Base-by-base conservation (phyloP, 2,888 invertebrate genomes). In the Liodrosophila aerea region DNA sequence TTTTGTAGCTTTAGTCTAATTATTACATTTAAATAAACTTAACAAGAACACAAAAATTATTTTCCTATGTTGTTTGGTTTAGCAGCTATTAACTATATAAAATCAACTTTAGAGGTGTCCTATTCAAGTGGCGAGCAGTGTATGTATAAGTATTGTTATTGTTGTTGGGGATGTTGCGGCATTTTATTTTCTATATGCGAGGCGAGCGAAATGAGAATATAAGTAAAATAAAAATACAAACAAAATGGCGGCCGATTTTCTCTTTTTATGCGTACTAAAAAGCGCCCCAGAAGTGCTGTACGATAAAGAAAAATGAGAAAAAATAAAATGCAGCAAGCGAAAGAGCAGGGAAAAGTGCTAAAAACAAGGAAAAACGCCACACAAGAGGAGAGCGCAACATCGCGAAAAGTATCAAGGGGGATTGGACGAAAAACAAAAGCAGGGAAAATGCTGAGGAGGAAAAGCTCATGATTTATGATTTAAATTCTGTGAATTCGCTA, bases 391-490 rank as follows among this genome's bases (percentile, higher is more conserved):
- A 44, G 47, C 59, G 52, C 13, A 43, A 13, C 51, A 41, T 56
- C 46, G 34, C 40, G 41, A 36, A 59, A 52, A 61, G 39, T 44
- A 45, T 37, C 50, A 16, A 5, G 34, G n/a, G 4, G 44, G 13
- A 9, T 12, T 27, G 40, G 56, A 37, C 44, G 18, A 13, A 36
- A 39, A 57, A 34, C 47, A 58, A 68, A 83, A 73, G 73, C 64
- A 70, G 65, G 67, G 72, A 74, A 73, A 81, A 77, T 69, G 70
- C 73, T 64, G 72, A 75, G 85, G 73, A 86, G 86, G 77, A 87
- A 88, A 87, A 88, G 85, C 88, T 87, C 88, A 86, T 88, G 88
- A 87, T 88, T 87, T 87, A 87, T 88, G 87, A 78, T 86, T 87
- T 88, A 86, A 82, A 86, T 82, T 86, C 84, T 47, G 67, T 63